Conservation (phyloP, 2,113 vertebrate species). For the Hemiscyllium ocellatum region DNA sequence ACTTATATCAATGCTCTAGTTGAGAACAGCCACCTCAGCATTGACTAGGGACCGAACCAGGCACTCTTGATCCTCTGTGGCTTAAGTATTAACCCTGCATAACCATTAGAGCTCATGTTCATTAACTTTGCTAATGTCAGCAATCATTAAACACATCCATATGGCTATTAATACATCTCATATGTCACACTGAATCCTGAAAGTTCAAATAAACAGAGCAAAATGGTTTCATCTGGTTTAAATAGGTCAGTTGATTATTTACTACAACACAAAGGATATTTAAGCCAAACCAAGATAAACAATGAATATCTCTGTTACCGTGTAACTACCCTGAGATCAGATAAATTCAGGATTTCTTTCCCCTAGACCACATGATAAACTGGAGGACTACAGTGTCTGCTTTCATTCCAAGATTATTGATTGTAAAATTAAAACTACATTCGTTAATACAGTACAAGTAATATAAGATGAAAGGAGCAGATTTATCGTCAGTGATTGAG, state of each 20-base stretch:
- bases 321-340: constrained; percentile 6
- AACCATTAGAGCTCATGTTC: constrained; percentile 32
- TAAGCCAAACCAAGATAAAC: constrained; percentile 16
- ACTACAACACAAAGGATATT: constrained; percentile 27
- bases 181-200: background rate
- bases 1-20: background rate
- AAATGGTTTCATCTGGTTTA: background rate
- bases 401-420: constrained; percentile 19
- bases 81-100: constrained; percentile 1
- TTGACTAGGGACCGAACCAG: background rate
- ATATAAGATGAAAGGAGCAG: background rate
- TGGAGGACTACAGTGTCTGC: background rate
- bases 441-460: background rate
- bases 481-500: background rate
- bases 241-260: constrained; percentile 36
- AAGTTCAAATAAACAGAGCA: constrained; percentile 11
- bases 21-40: constrained; percentile 3
- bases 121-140: constrained; percentile 24
- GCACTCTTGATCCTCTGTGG: background rate
- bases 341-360: background rate
- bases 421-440: constrained; percentile 21
- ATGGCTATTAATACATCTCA: background rate
- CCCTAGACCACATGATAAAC: background rate
- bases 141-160: constrained; percentile 31
- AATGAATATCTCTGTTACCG: constrained; percentile 28